Evolutionary conservation across 2,888 invertebrate species (phyloP), one percentile per base, ranked within the genome.

Genomic region (Andrena minutula): DNA sequence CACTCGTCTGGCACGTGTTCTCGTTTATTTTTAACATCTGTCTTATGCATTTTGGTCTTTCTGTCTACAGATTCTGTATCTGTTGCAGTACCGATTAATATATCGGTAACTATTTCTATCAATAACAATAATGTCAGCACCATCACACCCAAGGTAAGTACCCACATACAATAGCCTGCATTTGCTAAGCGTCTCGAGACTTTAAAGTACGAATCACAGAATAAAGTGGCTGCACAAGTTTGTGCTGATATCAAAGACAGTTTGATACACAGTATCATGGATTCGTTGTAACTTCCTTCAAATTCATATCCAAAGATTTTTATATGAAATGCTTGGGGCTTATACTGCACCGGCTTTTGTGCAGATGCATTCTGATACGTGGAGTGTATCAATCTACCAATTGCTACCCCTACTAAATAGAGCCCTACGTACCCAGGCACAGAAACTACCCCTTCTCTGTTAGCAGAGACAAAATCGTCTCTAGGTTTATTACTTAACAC

Each of bases 371-470:
- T 86, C 28, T 81, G 63, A 73, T 91, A 93, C 0, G 92, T 89
- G 0, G 91, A 91, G 61, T 93, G 90, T 68, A 97, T 91, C 70
- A 95, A 91, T 84, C 94, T 94, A 56, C 96, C 97, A 71, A 97
- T 92, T 88, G 95, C 95, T 72, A 96, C 96, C 32, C 97, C 96
- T 84, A 96, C 95, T 76, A 99, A 95, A 94, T 98, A 99, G 5
- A 99, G 94, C 0, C 97, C 96, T 0, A 98, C 94, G 93, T 98
- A 99, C 1, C 99, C 99, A 0, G 97, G 94, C 51, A 96, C 95
- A 0, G 99, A 99, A 28, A 96, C 95, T 53, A 99, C 94, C 0
- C 99, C 99, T 94, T 99, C 99, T 76, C 98, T 96, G 94, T 99
- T 99, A 0, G 99, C 98, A 61, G 96, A 94, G 5, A 99, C 84